phyloP scores from a whole-genome alignment of 2,797 vertebrate species.

The Triplophysa yarkandensis region DNA sequence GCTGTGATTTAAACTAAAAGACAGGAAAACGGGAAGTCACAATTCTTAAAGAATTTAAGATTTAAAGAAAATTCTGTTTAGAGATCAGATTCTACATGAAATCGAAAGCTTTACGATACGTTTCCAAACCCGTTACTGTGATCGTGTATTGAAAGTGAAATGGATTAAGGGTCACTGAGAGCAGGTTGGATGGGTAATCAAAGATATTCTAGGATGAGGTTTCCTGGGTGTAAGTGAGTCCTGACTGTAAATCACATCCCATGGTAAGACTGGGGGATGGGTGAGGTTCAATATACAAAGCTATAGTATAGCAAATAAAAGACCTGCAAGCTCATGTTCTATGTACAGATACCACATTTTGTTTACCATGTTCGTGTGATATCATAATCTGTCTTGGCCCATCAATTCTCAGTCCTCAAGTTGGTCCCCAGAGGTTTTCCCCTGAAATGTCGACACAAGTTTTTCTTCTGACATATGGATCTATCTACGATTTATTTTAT shows the following conservation, averaged over 20 bases:
- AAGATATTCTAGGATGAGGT: slow-evolving; percentile 18
- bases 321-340: neutral
- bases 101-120: too few relatives aligned
- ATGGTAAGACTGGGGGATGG: slow-evolving; percentile 10
- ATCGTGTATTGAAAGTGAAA: neutral
- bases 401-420: slow-evolving; percentile 34
- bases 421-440: slow-evolving; percentile 2
- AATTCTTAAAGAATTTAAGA: too few relatives aligned
- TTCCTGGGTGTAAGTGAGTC: slow-evolving; percentile 16
- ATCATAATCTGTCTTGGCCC: neutral
- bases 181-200: slow-evolving; percentile 19
- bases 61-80: too few relatives aligned
- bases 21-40: too few relatives aligned
- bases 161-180: neutral
- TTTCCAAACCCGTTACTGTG: neutral
- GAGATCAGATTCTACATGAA: too few relatives aligned
- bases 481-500: neutral
- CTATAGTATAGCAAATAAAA: neutral
- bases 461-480: neutral
- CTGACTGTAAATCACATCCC: slow-evolving; percentile 21
- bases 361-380: neutral
- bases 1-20: too few relatives aligned
- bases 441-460: slow-evolving; percentile 31
- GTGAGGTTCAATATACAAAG: slow-evolving; percentile 4
- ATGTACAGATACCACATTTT: neutral